Percentiles rank a stretch among this genome's conserved stretches.
Conservation (phyloP, 2,113 vertebrate genomes). For the Dasyurus viverrinus region DNA sequence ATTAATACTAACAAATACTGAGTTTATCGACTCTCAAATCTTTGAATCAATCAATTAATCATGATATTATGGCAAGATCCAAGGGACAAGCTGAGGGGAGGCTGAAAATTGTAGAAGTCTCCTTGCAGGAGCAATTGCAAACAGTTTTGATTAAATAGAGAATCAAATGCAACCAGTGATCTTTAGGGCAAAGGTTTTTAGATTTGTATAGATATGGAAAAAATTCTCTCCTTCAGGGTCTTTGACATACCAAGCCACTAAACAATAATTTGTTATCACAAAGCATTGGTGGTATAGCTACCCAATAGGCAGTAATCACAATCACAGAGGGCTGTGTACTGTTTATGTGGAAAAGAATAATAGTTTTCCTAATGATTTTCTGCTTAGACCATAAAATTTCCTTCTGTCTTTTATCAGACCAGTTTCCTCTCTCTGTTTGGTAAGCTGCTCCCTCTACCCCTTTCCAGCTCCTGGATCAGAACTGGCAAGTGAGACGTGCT, state of each 20-base stretch:
- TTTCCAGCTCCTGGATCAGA: constrained; percentile 9
- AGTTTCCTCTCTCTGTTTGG: constrained; percentile 61
- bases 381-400: constrained; percentile 45
- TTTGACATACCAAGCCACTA: constrained; percentile 42
- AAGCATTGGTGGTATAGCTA: constrained; percentile 42
- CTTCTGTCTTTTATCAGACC: not conserved
- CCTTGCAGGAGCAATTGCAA: constrained; percentile 69
- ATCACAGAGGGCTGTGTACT: constrained; percentile 30
- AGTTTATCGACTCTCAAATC: constrained; percentile 73
- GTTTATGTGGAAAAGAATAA: constrained; percentile 55
- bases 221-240: constrained; percentile 53
- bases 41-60: constrained; percentile 79
- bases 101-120: constrained; percentile 74
- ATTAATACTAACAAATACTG: constrained; percentile 66
- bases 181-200: constrained; percentile 69
- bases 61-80: constrained; percentile 77
- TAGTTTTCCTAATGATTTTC: constrained; percentile 58
- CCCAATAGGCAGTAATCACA: constrained; percentile 47
- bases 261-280: constrained; percentile 44
- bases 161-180: constrained; percentile 66
- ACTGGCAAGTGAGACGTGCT: constrained; percentile 49
- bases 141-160: constrained; percentile 76
- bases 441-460: not conserved
- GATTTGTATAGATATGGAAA: constrained; percentile 54
- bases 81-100: constrained; percentile 72